Evolutionary conservation across 2,888 invertebrate genomes (phyloP), one percentile per base, ranked within the genome.

Genomic region (Cyclophora punctaria): DNA sequence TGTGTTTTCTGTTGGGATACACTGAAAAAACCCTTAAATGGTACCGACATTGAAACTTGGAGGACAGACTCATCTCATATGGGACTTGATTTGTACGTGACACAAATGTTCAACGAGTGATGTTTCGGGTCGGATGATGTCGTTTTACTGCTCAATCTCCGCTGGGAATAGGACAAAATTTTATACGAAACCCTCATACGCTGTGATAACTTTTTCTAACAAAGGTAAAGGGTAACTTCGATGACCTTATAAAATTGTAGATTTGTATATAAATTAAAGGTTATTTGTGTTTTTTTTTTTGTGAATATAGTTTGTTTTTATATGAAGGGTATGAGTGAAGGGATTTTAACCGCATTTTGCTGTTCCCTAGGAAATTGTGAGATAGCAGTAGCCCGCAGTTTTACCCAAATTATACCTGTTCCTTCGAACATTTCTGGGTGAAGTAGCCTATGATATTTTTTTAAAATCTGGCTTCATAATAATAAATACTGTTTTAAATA

Each of bases 11-110:
- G 56, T 51, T 52, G 51, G 62, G 62, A 72, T 67, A 66, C 62
- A 69, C 64, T 69, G 67, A 69, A 74, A 73, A 63, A 63, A 57
- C 58, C 62, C 64, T 67, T 64, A 67, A 73, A 73, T 60, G 62
- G 56, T 59, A 57, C 61, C 71, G 62, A 73, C 77, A 79, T 79
- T 80, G 79, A 81, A 81, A 80, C 74, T 73, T 73, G 71, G 66
- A 62, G 71, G 69, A 62, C 73, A 72, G 73, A 70, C 74, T 72
- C 66, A 75, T 75, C 73, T 73, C 78, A 72, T 78, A 75, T 71
- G 75, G 75, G 74, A 63, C 73, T 69, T 73, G 74, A 74, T 75
- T 70, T 63, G 72, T 53, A 80, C 83, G 83, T 83, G 83, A 76
- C 66, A 49, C 34, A 80, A 79, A 82, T 82, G 61, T 63, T 69